Percentiles rank a stretch among this genome's conserved stretches.
These are phyloP conservation scores for Vidua macroura DNA, from an alignment of 2,113 vertebrate species.

Conservation along the genomic window DNA sequence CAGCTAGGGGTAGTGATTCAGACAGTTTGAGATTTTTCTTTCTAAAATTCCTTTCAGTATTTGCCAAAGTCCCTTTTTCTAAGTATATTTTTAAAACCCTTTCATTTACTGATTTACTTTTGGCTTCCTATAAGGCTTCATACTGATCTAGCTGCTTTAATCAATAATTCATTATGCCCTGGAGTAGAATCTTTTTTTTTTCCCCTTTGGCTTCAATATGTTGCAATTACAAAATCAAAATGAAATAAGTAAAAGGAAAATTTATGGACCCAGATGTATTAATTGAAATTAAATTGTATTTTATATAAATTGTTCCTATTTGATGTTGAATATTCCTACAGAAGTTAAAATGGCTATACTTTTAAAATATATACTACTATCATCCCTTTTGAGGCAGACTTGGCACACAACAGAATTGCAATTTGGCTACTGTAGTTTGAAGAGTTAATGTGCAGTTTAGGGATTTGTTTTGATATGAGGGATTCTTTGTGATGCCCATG, in stretches of 20 bases:
- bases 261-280: background rate
- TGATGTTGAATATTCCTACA: background rate
- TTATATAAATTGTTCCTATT: background rate
- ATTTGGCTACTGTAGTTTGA: background rate
- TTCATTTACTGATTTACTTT: slow-evolving; percentile 41
- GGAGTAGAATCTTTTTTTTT: background rate
- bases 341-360: background rate
- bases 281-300: slow-evolving; percentile 32
- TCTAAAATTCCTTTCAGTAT: background rate
- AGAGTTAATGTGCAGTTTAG: background rate
- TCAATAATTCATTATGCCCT: slow-evolving; percentile 48
- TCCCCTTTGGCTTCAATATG: background rate
- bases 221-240: slow-evolving; percentile 11
- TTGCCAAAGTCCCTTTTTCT: background rate
- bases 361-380: background rate
- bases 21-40: background rate
- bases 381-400: background rate
- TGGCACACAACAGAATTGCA: background rate
- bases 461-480: background rate
- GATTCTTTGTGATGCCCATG: background rate
- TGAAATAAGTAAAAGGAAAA: background rate
- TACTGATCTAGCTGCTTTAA: background rate
- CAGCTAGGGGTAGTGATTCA: background rate
- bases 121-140: background rate
- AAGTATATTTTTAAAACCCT: background rate